These are phyloP conservation scores for Notarius quadriscutis DNA, from an alignment of 2,113 vertebrate species.

Conservation along the genomic window DNA sequence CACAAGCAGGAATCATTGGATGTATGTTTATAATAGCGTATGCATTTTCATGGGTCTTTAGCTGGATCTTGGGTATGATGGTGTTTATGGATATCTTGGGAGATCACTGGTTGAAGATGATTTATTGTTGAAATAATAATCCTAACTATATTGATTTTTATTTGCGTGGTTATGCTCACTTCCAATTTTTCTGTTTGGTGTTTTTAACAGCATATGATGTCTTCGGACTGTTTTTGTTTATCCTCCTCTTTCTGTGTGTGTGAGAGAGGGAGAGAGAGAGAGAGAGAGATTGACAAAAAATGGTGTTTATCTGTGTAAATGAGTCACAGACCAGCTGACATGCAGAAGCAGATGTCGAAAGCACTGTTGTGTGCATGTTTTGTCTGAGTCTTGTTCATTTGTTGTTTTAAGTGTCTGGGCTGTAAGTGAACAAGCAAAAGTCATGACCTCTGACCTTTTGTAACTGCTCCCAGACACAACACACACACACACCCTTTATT, in stretches of 20 bases:
- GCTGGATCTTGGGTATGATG: neutral
- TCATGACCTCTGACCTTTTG: constrained; percentile 5
- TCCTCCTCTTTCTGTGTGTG: neutral
- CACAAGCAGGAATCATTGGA: neutral
- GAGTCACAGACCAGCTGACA: neutral
- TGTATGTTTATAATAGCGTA: neutral
- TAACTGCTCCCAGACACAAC: neutral
- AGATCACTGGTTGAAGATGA: neutral
- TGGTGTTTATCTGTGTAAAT: neutral
- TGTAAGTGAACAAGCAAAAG: neutral
- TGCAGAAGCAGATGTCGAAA: neutral
- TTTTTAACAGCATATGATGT: neutral
- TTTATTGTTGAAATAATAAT: neutral
- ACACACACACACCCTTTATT: neutral
- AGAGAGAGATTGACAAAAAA: neutral
- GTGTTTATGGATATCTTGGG: neutral
- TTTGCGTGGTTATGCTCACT: neutral
- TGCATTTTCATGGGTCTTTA: neutral
- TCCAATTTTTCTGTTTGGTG: neutral
- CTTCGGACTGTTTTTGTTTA: neutral
- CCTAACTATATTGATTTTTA: neutral
- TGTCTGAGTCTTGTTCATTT: neutral
- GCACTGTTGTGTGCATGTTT: neutral
- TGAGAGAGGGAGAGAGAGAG: neutral
- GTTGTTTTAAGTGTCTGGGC: constrained; percentile 10